Evolutionary conservation across 30 jellyfish, hydroid and myxozoan species (phyloP), one percentile per base, ranked within the genome.

Genomic region (Aurelia sp.): DNA sequence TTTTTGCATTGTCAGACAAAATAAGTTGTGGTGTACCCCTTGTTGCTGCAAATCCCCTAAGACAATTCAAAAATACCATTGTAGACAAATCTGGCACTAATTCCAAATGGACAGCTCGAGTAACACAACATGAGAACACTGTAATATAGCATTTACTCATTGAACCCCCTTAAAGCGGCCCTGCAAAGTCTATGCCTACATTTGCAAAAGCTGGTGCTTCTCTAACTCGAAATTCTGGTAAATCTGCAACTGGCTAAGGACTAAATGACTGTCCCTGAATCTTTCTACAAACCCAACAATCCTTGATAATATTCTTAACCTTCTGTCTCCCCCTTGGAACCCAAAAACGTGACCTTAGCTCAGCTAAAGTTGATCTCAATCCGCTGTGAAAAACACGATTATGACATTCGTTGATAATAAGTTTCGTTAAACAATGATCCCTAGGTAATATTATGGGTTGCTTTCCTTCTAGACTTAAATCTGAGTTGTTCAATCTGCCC

Each of bases 151-250:
- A 37, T 58, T 78, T 78, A 15, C 12, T 44, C 89, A 78, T 78
- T 23, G 21, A 27, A 1, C 83, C 79, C 60, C 55, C 30, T 41
- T 41, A 81, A 62, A 81, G 35, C 5, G 91, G 91, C 71, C 91
- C 91, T 3, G 78, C 84, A 82, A 69, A 82, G 50, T 82, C 91
- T 20, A 82, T 27, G 33, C 33, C 33, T 27, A 27, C 33, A 27
- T 27, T 27, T 27, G 33, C 33, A 27, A 27, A 27, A 11, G 85
- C 72, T 30, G 55, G 48, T n/a, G 18, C 85, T 60, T 69, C 59
- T 23, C 23, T 64, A n/a, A 82, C 91, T 70, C 91, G 33, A 52
- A 68, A 40, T 13, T 81, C 91, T 17, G 91, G 91, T 62, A 81
- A 65, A 31, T 66, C 75, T 19, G 84, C 91, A 53, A 51, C 35